Evolutionary conservation across 1,140 invertebrate genomes (phyloP).

Genomic region (Aphelenchoides besseyi): DNA sequence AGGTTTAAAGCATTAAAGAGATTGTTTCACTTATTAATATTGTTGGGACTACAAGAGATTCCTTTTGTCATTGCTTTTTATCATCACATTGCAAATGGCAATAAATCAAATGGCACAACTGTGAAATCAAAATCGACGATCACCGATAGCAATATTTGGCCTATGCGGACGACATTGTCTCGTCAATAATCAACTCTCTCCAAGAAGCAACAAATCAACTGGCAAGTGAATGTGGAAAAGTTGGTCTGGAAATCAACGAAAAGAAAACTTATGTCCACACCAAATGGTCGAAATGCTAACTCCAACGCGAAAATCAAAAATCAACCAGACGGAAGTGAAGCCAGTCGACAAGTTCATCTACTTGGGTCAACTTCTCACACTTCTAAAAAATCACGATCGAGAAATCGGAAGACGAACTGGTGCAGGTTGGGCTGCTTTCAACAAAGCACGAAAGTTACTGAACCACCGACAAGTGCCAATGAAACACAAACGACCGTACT

Average conservation of each 20-base stretch:
- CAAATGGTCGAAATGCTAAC: neutral
- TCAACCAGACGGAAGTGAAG: conserved; percentile 11
- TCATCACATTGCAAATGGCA: conserved; percentile 8
- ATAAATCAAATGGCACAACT: conserved; percentile 30
- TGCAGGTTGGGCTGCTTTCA: conserved; percentile 3
- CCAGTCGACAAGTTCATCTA: conserved; percentile 15
- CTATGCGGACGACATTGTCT: conserved; percentile 35
- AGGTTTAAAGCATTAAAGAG: too few relatives aligned
- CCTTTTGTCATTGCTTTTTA: conserved; percentile 35
- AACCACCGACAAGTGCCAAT: neutral
- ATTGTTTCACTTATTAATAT: too few relatives aligned
- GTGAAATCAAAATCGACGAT: conserved; percentile 26
- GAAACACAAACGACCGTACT: conserved; percentile 2
- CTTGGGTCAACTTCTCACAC: conserved; percentile 6
- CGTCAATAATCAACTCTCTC: neutral
- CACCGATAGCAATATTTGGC: conserved; percentile 16
- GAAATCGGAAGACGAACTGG: conserved; percentile 13
- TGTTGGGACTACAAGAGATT: too few relatives aligned
- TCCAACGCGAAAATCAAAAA: neutral
- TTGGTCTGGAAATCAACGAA: conserved; percentile 26
- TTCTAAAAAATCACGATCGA: neutral
- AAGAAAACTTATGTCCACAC: conserved; percentile 37
- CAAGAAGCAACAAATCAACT: conserved; percentile 19
- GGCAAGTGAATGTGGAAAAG: neutral
- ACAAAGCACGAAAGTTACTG: neutral